Evolutionary conservation across 1,140 invertebrate genomes (phyloP).

Genomic region (Ceratosolen fusciceps): DNA sequence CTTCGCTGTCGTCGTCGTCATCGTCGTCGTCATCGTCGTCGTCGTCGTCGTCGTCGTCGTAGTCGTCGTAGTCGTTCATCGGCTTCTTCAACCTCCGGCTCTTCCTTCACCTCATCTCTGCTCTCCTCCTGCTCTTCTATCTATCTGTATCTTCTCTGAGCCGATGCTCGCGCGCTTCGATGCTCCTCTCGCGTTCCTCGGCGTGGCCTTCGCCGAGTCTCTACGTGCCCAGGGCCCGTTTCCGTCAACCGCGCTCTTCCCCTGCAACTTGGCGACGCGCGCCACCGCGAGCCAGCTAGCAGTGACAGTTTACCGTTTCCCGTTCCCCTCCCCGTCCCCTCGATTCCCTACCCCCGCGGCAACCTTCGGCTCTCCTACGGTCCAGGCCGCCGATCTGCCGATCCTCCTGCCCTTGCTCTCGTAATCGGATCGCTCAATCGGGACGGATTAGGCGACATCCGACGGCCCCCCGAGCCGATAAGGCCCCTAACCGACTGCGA

Average conservation of each 20-base stretch:
- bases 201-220: not conserved
- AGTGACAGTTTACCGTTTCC: conserved; percentile 46
- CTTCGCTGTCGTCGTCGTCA: not conserved
- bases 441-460: too few species aligned
- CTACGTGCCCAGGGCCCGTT: not conserved
- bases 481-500: too few species aligned
- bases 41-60: too few species aligned
- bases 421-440: too few species aligned
- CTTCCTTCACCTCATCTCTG: not conserved
- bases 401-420: too few species aligned
- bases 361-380: not conserved
- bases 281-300: conserved; percentile 7
- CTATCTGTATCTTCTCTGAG: too few species aligned
- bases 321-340: not conserved
- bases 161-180: not conserved
- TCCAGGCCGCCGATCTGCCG: too few species aligned
- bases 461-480: too few species aligned
- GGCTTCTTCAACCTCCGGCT: too few species aligned
- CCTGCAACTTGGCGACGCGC: conserved; percentile 12
- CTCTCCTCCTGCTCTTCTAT: not conserved
- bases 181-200: not conserved
- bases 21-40: too few species aligned
- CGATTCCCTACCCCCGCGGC: not conserved
- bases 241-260: conserved; percentile 20
- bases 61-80: too few species aligned